These are phyloP conservation scores for Cebus imitator DNA, from an alignment of 2,113 vertebrate species.

Conservation along the genomic window DNA sequence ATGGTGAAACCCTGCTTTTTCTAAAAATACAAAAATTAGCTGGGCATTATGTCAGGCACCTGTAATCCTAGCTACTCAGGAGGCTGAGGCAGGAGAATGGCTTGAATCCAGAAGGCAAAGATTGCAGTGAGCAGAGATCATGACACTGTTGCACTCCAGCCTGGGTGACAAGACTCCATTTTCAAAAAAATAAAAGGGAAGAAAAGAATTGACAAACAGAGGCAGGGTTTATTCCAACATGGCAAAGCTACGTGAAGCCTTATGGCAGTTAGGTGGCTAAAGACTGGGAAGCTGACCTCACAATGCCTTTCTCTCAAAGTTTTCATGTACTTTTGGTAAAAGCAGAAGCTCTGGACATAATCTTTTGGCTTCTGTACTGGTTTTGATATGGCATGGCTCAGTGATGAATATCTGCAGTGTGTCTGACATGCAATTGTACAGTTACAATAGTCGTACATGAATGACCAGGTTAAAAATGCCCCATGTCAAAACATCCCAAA, in stretches of 20 bases:
- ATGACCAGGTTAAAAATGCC: conserved; percentile 48
- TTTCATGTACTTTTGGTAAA: conserved; percentile 59
- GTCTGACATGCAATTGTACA: conserved; percentile 63
- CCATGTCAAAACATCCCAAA: conserved; percentile 28
- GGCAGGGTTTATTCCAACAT: neutral
- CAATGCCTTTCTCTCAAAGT: conserved; percentile 8
- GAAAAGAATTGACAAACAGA: neutral
- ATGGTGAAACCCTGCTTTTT: too few relatives aligned
- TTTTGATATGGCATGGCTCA: conserved; percentile 54
- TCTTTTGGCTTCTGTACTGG: conserved; percentile 47
- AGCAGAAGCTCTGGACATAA: conserved; percentile 47
- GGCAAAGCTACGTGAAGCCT: neutral
- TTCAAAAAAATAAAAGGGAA: too few relatives aligned
- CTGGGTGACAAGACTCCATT: too few relatives aligned
- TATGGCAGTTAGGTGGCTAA: neutral
- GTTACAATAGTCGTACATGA: conserved; percentile 30
- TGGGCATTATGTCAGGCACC: too few relatives aligned
- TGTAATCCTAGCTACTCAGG: too few relatives aligned
- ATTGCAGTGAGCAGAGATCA: too few relatives aligned
- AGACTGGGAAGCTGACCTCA: neutral
- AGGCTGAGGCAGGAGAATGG: too few relatives aligned
- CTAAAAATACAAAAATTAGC: too few relatives aligned
- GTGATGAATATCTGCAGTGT: conserved; percentile 42
- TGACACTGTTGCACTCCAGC: too few relatives aligned
- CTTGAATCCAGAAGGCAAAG: too few relatives aligned